These are phyloP conservation scores for Castor canadensis DNA, from an alignment of 2,113 vertebrate genomes.

Conservation along the genomic window DNA sequence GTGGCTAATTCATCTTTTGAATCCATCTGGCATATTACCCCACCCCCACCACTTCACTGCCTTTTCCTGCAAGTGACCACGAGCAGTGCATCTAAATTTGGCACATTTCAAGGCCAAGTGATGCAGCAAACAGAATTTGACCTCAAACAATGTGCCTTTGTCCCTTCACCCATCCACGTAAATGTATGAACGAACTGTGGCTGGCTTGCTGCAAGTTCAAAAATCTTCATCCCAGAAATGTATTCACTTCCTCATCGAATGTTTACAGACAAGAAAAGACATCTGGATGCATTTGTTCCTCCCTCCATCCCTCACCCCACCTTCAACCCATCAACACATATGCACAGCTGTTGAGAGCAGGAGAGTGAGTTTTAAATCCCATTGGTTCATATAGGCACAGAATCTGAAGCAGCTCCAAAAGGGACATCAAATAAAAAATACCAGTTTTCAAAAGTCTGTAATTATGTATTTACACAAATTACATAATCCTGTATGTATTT, in stretches of 20 bases:
- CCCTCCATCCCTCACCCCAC: not conserved
- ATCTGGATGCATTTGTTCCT: not conserved
- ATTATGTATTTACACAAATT: slow-evolving; percentile 86
- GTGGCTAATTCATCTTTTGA: not conserved
- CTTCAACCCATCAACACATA: slow-evolving; percentile 10
- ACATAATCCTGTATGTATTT: slow-evolving; percentile 84
- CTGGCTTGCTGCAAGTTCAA: not conserved
- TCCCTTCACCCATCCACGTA: not conserved
- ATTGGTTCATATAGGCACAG: slow-evolving; percentile 34
- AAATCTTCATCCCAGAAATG: slow-evolving; percentile 16
- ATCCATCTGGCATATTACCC: not conserved
- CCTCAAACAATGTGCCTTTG: slow-evolving; percentile 10
- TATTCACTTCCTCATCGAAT: not conserved
- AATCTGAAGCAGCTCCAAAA: slow-evolving; percentile 72
- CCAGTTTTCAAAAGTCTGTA: slow-evolving; percentile 84
- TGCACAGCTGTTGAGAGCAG: slow-evolving; percentile 53
- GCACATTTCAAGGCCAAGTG: slow-evolving; percentile 59
- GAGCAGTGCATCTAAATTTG: slow-evolving; percentile 33
- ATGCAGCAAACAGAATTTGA: slow-evolving; percentile 58
- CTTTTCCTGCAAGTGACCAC: not conserved
- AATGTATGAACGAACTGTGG: not conserved
- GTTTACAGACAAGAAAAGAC: not conserved
- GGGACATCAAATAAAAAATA: slow-evolving; percentile 83
- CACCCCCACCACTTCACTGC: not conserved
- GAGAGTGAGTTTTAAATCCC: slow-evolving; percentile 49